Evolutionary conservation across 2,113 vertebrate genomes (phyloP).

Genomic region (Pterocles orientalis): DNA sequence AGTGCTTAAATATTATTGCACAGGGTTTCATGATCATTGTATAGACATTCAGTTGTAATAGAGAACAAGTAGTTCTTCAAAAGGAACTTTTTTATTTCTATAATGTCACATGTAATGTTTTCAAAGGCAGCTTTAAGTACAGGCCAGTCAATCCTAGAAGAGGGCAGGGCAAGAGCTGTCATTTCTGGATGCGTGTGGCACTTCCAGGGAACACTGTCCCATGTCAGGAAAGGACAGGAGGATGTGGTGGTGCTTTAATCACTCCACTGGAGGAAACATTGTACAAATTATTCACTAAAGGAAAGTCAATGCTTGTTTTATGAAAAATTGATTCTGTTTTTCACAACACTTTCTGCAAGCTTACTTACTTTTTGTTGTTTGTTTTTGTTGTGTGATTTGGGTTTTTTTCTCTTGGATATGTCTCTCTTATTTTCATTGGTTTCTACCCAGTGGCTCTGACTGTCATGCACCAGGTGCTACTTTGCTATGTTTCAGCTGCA

Average conservation of each 20-base stretch:
- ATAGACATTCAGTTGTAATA: neutral
- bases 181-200: neutral
- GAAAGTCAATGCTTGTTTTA: neutral
- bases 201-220: neutral
- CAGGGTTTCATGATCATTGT: neutral
- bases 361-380: neutral
- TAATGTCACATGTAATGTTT: neutral
- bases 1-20: neutral
- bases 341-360: neutral
- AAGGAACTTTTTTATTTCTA: neutral
- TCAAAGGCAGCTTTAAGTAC: neutral
- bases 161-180: neutral
- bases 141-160: neutral
- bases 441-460: neutral
- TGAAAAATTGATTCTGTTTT: neutral
- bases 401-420: neutral
- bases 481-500: neutral
- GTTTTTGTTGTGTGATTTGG: neutral
- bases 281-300: neutral
- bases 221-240: neutral
- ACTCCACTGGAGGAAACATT: neutral
- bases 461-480: neutral
- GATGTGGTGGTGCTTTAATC: neutral
- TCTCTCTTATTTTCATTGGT: neutral
- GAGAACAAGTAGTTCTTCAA: neutral